A percentile compares a stretch with the other conserved stretches of the same genome.
Evolutionary conservation across 1,140 invertebrate genomes (phyloP).

Genomic region (Drosophila parvula): DNA sequence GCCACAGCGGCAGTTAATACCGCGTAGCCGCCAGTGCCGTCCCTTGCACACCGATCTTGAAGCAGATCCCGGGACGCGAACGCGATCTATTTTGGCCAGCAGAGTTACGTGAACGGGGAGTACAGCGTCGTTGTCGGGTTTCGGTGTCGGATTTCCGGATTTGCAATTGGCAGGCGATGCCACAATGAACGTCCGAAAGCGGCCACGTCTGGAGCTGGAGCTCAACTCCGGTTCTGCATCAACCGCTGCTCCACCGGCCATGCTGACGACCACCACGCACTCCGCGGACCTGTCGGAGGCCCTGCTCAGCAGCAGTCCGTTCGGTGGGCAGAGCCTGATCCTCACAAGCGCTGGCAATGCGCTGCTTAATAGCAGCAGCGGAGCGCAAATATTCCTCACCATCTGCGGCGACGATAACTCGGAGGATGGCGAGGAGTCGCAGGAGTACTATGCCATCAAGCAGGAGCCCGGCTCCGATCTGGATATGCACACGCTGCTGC

Average conservation of each 20-base stretch:
- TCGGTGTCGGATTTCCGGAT: conserved; percentile 8
- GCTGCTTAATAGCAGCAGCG: conserved; percentile 31
- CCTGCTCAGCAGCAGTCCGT: conserved; percentile 24
- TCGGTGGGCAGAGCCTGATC: conserved; percentile 50
- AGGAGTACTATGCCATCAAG: conserved; percentile 78
- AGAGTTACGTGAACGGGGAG: conserved; percentile 28
- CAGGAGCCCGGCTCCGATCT: conserved; percentile 66
- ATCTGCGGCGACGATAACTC: conserved; percentile 76
- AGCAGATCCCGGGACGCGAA: conserved; percentile 20
- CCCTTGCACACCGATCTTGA: conserved; percentile 2
- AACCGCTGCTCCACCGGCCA: conserved; percentile 15
- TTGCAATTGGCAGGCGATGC: conserved; percentile 16
- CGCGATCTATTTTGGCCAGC: conserved; percentile 19
- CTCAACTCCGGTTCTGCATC: conserved; percentile 12
- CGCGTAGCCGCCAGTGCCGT: conserved; percentile 18
- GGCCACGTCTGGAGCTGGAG: conserved; percentile 70
- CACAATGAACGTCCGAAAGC: conserved; percentile 68
- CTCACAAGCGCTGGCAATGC: conserved; percentile 49
- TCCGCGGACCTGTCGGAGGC: conserved; percentile 31
- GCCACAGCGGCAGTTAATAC: conserved; percentile 37
- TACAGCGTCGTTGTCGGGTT: background rate
- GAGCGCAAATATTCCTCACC: conserved; percentile 73
- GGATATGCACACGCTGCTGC: conserved; percentile 63
- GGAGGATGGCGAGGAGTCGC: conserved; percentile 66
- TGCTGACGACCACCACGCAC: conserved; percentile 18